Evolutionary conservation across 2,797 vertebrate genomes (phyloP).

Genomic region (Bradypodion pumilum): DNA sequence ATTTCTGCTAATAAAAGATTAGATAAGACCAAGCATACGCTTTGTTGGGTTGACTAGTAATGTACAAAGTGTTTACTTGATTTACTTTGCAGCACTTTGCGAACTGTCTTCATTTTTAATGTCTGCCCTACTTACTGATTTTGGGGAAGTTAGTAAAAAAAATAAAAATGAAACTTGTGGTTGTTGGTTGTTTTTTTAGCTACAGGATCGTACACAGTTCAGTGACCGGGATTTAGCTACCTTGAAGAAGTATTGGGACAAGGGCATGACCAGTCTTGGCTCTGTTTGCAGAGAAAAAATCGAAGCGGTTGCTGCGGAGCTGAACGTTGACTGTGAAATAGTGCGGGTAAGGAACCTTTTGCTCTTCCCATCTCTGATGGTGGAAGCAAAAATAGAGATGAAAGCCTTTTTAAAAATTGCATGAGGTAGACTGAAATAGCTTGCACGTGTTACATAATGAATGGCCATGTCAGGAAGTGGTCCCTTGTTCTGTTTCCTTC

Average conservation of each 20-base stretch:
- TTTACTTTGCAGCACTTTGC: neutral
- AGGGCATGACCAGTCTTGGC: slow-evolving; percentile 98
- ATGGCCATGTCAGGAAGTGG: slow-evolving; percentile 64
- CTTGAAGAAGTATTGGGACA: slow-evolving; percentile 98
- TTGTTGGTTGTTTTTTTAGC: slow-evolving; percentile 78
- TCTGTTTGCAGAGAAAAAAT: slow-evolving; percentile 98
- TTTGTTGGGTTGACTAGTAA: neutral
- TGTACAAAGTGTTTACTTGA: neutral
- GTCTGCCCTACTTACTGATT: slow-evolving; percentile 48
- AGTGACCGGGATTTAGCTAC: slow-evolving; percentile 91
- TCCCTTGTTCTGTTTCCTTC: slow-evolving; percentile 64
- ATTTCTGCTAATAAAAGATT: neutral
- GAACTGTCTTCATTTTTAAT: slow-evolving; percentile 19
- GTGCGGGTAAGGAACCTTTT: slow-evolving; percentile 87
- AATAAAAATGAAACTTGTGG: neutral
- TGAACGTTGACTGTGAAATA: slow-evolving; percentile 98
- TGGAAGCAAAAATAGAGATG: slow-evolving; percentile 66
- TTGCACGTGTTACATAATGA: slow-evolving; percentile 69
- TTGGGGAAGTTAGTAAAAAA: slow-evolving; percentile 4
- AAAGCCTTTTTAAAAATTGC: slow-evolving; percentile 70
- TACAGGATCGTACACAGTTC: slow-evolving; percentile 98
- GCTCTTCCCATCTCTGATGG: slow-evolving; percentile 53
- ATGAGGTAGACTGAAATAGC: slow-evolving; percentile 73
- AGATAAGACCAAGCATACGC: neutral
- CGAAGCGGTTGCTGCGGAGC: slow-evolving; percentile 90